Percentiles rank a stretch among this genome's conserved stretches.
These are phyloP conservation scores for Anhinga rufa DNA, from an alignment of 2,113 vertebrate species.

Conservation along the genomic window DNA sequence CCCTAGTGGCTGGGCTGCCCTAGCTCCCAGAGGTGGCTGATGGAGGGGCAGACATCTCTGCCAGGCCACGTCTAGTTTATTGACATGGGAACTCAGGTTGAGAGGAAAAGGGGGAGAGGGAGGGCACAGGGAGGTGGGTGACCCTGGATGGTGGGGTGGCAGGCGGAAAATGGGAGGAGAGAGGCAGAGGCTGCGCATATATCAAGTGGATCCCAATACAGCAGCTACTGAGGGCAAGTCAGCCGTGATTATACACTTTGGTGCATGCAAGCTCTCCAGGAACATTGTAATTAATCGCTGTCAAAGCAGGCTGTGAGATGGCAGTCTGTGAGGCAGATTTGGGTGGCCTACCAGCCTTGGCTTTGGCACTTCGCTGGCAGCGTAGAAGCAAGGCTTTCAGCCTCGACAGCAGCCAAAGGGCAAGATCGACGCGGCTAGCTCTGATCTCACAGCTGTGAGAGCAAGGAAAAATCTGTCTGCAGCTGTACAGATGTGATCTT, in stretches of 20 bases:
- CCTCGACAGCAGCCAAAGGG: background rate
- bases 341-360: background rate
- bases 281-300: background rate
- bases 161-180: background rate
- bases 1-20: fast-evolving
- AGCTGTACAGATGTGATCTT: background rate
- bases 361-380: background rate
- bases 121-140: background rate
- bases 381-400: background rate
- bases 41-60: too few species aligned
- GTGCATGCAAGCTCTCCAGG: background rate
- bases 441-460: background rate
- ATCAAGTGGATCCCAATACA: background rate
- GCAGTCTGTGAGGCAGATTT: background rate
- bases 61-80: fast-evolving
- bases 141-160: fast-evolving
- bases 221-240: background rate
- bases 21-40: fast-evolving
- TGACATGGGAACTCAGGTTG: background rate
- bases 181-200: fast-evolving
- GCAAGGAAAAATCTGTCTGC: background rate
- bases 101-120: background rate
- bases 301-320: background rate
- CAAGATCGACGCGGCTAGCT: background rate
- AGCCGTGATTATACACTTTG: background rate